A percentile compares a stretch with the other conserved stretches of the same genome.
These are phyloP conservation scores for Elephantulus edwardii DNA, from an alignment of 2,113 vertebrate species.

Conservation along the genomic window DNA sequence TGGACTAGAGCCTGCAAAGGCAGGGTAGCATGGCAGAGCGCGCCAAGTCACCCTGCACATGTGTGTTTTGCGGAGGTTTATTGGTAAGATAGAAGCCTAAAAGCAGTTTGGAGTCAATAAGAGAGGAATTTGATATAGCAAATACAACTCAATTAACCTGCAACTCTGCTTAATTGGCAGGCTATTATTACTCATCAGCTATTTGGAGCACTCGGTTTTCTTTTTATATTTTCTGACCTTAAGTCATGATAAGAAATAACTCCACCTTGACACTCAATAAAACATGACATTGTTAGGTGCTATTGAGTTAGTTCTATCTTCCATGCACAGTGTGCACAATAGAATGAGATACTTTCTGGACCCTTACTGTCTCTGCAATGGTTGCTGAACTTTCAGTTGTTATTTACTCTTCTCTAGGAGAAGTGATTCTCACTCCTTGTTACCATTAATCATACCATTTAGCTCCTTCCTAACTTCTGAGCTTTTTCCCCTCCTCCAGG, in stretches of 20 bases:
- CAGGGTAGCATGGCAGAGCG: neutral
- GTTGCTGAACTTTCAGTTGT: no score
- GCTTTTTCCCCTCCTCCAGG: no score
- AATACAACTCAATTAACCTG: neutral
- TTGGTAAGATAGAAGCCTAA: neutral
- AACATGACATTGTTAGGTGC: no score
- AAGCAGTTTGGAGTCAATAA: neutral
- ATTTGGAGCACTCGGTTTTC: neutral
- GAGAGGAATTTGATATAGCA: neutral
- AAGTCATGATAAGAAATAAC: neutral
- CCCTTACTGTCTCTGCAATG: no score
- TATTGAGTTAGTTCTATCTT: no score
- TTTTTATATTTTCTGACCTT: neutral
- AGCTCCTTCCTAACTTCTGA: no score
- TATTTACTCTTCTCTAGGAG: no score
- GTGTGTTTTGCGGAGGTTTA: neutral
- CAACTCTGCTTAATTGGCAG: neutral
- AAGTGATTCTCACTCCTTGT: no score
- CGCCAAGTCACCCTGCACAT: neutral
- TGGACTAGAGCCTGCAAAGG: accelerated
- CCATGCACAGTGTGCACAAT: no score
- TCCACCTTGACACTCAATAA: constrained; percentile 5
- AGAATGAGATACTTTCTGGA: no score
- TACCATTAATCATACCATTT: no score
- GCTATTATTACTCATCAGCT: neutral